Conservation (phyloP, 2,888 invertebrate species). For the Anodontia alba region DNA sequence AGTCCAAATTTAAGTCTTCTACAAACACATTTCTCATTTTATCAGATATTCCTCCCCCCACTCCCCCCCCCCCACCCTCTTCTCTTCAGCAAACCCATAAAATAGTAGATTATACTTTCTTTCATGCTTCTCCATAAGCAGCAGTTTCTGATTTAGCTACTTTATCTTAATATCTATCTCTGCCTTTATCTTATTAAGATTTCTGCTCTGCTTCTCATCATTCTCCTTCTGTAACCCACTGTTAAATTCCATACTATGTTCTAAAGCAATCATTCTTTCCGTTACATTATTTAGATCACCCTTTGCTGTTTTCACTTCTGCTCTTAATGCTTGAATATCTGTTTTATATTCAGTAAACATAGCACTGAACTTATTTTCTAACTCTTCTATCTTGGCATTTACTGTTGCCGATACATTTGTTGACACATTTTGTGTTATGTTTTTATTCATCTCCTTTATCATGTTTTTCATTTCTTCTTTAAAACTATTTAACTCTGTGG, state of each 20-base stretch:
- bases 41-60: not conserved
- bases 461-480: constrained; percentile 1
- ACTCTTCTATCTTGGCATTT: not conserved
- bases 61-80: too few relatives aligned
- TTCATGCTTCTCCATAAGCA: not conserved
- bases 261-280: not conserved
- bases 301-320: not conserved
- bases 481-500: not conserved
- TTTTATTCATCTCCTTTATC: not conserved
- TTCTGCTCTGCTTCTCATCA: not conserved
- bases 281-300: not conserved
- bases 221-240: not conserved
- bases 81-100: not conserved
- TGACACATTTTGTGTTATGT: too few relatives aligned
- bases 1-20: not conserved
- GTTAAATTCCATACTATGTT: not conserved
- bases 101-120: constrained; percentile 3
- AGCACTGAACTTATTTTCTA: not conserved
- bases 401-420: not conserved
- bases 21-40: constrained; percentile 4
- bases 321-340: not conserved
- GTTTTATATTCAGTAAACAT: not conserved
- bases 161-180: not conserved
- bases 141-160: not conserved
- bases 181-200: not conserved